Evolutionary conservation across 92 coral and sea anemone genomes (phyloP), one percentile per base, ranked within the genome.

Genomic region (Umimayanthus kanabou): DNA sequence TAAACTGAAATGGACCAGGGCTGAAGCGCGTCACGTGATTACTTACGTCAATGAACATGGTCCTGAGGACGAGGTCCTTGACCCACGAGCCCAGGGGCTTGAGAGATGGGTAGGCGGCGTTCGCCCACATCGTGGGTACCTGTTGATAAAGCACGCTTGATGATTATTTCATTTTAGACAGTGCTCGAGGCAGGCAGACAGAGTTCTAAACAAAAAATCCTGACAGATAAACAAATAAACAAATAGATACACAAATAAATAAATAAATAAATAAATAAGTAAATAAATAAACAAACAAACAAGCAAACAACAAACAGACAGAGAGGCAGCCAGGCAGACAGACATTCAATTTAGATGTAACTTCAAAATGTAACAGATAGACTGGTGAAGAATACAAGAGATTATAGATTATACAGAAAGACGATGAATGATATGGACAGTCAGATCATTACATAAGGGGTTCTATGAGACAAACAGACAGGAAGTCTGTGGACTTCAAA

Each of bases 1-100:
- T 20, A 18, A 61, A 61, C 9, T 22, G n/a, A 61, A 61, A 61
- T 39, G 16, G 57, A 2, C 57, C 57, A 10, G 57, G 57, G 2
- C 16, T 50, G 15, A 53, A 53, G 20, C 2, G 20, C 14, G 69
- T 23, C 69, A 0, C 22, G 69, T 20, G 37, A 16, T 29, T 71
- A 92, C 98, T 92, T 94, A 97, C 99, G 65, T 91, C 98, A 72
- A 95, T 92, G 73, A 97, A 97, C 90, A 89, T 90, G 85, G 95
- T 93, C 80, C 99, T 88, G 70, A 95, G 94, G 7, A 97, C 96
- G 64, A 97, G 88, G 85, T 97, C 99, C 81, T 97, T 97, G 40
- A 97, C 99, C 99, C 99, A 97, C 49, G 99, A 97, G 22, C 98
- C 99, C 29, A 97, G 96, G 15, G 99, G 96, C 84, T 97, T 97